These are phyloP conservation scores for Sylvilagus bachmani DNA, from an alignment of 2,113 vertebrate species.

Conservation along the genomic window DNA sequence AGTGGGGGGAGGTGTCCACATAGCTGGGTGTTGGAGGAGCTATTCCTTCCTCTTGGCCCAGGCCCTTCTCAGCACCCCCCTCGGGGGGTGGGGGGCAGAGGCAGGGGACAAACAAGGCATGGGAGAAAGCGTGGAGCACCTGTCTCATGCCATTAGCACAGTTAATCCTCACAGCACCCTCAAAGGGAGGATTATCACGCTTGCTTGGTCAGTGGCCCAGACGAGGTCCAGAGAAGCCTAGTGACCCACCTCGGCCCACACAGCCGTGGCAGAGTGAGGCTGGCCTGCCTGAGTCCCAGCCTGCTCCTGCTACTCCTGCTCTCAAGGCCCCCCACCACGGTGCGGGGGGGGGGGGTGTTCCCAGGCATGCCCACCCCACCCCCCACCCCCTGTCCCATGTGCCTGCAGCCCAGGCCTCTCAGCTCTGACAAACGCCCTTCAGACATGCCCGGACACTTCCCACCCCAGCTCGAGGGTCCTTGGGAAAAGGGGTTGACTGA, in stretches of 20 bases:
- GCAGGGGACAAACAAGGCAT: neutral
- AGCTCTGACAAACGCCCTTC: constrained; percentile 26
- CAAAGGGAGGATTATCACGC: neutral
- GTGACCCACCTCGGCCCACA: neutral
- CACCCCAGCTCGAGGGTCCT: constrained; percentile 49
- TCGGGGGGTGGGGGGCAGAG: too few relatives aligned
- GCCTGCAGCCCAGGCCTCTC: constrained; percentile 53
- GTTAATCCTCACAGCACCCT: neutral
- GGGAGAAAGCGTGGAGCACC: neutral
- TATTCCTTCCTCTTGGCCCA: neutral
- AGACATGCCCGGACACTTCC: constrained; percentile 58
- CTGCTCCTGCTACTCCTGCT: neutral
- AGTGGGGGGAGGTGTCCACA: neutral
- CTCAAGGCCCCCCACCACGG: neutral
- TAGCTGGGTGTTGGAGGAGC: too few relatives aligned
- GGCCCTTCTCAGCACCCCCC: neutral
- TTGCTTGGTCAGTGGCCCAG: constrained; percentile 48
- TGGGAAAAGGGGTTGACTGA: constrained; percentile 53
- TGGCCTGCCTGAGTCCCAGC: neutral
- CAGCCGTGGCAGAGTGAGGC: neutral
- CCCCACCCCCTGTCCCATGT: neutral
- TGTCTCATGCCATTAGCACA: neutral
- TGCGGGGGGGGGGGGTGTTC: too few relatives aligned
- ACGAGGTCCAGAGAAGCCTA: constrained; percentile 50
- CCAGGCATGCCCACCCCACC: neutral